Percentiles rank a stretch among this genome's conserved stretches.
Conservation (phyloP, 1,140 invertebrate genomes). For the Melanaphis sacchari region DNA sequence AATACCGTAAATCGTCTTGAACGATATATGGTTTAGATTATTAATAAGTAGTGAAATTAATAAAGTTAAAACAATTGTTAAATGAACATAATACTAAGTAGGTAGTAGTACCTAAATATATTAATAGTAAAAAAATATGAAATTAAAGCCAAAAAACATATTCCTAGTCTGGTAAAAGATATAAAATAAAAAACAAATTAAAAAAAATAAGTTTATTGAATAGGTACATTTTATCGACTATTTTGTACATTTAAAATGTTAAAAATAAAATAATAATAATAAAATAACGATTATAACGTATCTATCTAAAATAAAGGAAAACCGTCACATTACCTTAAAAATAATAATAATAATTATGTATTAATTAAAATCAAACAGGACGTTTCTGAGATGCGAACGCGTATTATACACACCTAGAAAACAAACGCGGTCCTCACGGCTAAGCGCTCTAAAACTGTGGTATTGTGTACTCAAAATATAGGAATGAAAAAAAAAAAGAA, state of each 20-base stretch:
- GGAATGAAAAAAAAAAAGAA: not conserved
- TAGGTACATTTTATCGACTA: not conserved
- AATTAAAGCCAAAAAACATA: too few relatives aligned
- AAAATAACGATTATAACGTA: not conserved
- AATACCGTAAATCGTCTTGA: too few relatives aligned
- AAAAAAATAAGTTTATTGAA: constrained; percentile 13
- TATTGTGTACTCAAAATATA: not conserved
- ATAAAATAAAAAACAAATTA: not conserved
- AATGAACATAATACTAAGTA: too few relatives aligned
- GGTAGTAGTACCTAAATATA: too few relatives aligned
- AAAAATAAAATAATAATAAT: not conserved
- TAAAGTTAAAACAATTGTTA: too few relatives aligned
- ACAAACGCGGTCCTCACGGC: not conserved
- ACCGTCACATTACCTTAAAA: not conserved
- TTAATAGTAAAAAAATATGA: too few relatives aligned
- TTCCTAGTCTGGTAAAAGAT: too few relatives aligned
- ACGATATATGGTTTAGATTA: too few relatives aligned
- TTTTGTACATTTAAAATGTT: not conserved
- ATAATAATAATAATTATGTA: not conserved
- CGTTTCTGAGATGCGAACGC: not conserved
- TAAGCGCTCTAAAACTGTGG: not conserved
- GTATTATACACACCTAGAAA: not conserved
- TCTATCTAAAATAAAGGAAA: not conserved
- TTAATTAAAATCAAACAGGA: not conserved
- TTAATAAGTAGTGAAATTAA: too few relatives aligned